A percentile compares a stretch with the other conserved stretches of the same genome.
Conservation (phyloP, 1,140 invertebrate species). For the Littorina saxatilis region DNA sequence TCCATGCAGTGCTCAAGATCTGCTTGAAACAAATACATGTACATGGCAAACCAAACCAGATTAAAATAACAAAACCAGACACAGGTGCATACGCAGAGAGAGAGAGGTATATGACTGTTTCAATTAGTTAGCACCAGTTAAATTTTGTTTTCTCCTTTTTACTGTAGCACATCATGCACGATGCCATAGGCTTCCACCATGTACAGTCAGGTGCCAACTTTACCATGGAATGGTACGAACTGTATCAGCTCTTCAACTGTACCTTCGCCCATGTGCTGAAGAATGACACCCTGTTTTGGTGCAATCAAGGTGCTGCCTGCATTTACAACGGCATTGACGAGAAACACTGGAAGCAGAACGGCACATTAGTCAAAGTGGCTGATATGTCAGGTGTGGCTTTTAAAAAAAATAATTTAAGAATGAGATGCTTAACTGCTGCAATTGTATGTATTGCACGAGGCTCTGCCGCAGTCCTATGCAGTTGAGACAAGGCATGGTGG, state of each 20-base stretch:
- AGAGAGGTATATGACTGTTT: too few relatives aligned
- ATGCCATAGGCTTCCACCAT: slow-evolving; percentile 71
- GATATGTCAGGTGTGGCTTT: slow-evolving; percentile 65
- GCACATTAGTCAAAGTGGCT: slow-evolving; percentile 68
- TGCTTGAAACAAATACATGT: too few relatives aligned
- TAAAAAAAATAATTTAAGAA: neutral
- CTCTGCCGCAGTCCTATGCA: neutral
- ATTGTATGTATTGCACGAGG: neutral
- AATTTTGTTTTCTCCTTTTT: slow-evolving; percentile 7
- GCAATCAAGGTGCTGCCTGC: slow-evolving; percentile 73
- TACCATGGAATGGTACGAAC: slow-evolving; percentile 74
- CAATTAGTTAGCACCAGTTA: too few relatives aligned
- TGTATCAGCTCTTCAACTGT: slow-evolving; percentile 73
- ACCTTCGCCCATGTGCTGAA: slow-evolving; percentile 69
- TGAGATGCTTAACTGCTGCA: neutral
- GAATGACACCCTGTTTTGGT: slow-evolving; percentile 66
- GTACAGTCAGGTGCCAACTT: slow-evolving; percentile 67
- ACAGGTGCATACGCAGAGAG: too few relatives aligned
- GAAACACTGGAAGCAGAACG: slow-evolving; percentile 68
- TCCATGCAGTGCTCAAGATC: too few relatives aligned
- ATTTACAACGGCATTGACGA: slow-evolving; percentile 71
- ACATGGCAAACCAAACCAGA: too few relatives aligned
- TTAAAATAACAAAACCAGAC: too few relatives aligned
- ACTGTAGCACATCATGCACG: slow-evolving; percentile 73
- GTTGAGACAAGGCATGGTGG: neutral